Base-by-base conservation (phyloP, 2,797 vertebrate genomes). In the Octomys mimax region DNA sequence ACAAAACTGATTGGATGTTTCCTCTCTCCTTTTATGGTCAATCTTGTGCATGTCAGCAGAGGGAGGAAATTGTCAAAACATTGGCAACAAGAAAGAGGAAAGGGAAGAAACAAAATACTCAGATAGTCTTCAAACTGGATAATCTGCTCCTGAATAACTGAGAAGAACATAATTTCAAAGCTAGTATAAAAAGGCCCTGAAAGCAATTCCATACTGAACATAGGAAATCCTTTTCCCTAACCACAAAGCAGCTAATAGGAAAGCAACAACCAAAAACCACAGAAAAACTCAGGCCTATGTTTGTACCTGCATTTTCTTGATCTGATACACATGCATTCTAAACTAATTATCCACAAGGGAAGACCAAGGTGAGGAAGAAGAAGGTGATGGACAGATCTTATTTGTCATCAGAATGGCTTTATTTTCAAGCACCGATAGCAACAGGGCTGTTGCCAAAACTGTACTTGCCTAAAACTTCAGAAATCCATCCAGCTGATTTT, bases 1-100 rank as follows among this genome's bases (percentile, higher is more conserved):
- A 92, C 85, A 95, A 88, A 96, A 90, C 85, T 46, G 95, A 92
- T 83, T 79, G 90, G 88, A 49, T 91, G 80, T 78, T 92, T 97
- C 93, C 90, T 70, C 91, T 96, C 85, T 95, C 87, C 94, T 97
- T 97, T 94, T 95, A 94, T 75, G 96, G 95, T 96, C 95, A 92
- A 59, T 95, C 79, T 84, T 96, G 92, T 93, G 87, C 86, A 42
- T 96, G 91, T 97, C 82, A 89, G 86, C 86, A 89, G 73, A 92
- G 59, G 66, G 28, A 89, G 39, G 83, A 97, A 91, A 95, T 82
- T 96, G 94, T 95, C 94, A 89, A 86, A 96, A 94, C 61, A 71
- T 64, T 96, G 82, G 89, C 88, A 87, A 92, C 13, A 46, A 64
- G 89, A 90, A 64, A 73, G 66, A 89, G 42, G 21, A 83, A 92